Evolutionary conservation across 2,797 vertebrate genomes (phyloP), one percentile per base, ranked within the genome.

Genomic region (Sebastes goodei): DNA sequence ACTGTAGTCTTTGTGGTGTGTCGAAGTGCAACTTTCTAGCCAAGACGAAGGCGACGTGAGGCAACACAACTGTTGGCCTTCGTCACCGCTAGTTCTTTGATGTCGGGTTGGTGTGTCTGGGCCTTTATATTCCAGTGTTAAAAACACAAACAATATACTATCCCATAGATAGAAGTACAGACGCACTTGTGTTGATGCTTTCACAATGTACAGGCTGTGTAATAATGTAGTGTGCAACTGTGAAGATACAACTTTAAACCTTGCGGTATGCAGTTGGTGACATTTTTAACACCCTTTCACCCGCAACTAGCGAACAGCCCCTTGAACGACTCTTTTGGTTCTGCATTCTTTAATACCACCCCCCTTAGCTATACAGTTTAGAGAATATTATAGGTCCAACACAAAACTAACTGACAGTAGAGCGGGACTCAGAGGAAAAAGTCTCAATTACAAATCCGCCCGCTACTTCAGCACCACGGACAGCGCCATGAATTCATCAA

Each of bases 251-350:
- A 49, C 42, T 49, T 46, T 46, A 46, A 46, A 46, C 38, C 14
- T 46, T 17, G 6, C 14, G 14, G 38, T 46, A 0, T 46, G 38
- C 14, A 46, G 14, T 46, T 46, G 0, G 0, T 17, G 42, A 46
- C 4, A 53, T 53, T 53, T 53, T 53, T 53, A 53, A 21, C 20
- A 52, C 17, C 46, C 6, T 46, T 46, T 46, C 42, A 46, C 14
- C 42, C 42, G 0, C 6, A 3, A n/a, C 46, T n/a, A 52, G 46
- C 15, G 0, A 52, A 52, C 20, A 20, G 20, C 0, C 46, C 0
- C 46, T 9, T 52, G 52, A 10, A 55, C 52, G 0, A 55, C 1
- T 10, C 9, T 21, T 21, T 55, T 55, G 49, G 49, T 10, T 52
- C 52, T 23, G n/a, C 0, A 10, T 53, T 53, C 15, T 49, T 21